A percentile compares a stretch with the other conserved stretches of the same genome.
Conservation (phyloP, 1,140 invertebrate genomes). For the Listronotus bonariensis region DNA sequence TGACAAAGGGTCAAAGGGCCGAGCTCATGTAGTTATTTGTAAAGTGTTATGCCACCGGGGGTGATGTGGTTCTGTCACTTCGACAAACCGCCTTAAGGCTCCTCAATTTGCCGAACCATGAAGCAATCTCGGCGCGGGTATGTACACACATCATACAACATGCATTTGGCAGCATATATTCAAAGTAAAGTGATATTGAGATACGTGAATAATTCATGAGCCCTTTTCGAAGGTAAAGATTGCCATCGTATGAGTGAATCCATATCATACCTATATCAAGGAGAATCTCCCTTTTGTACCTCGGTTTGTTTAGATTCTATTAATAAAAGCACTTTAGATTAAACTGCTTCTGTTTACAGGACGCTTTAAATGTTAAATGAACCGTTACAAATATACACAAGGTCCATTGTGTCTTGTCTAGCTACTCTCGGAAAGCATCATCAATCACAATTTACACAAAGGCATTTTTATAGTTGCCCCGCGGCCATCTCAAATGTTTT, state of each 20-base stretch:
- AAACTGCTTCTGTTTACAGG: slow-evolving; percentile 27
- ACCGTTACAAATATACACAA: slow-evolving; percentile 33
- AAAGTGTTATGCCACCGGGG: slow-evolving; percentile 18
- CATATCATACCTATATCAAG: slow-evolving; percentile 2
- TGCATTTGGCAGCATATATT: slow-evolving; percentile 43
- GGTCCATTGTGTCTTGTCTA: slow-evolving; percentile 23
- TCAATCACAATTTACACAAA: slow-evolving; percentile 36
- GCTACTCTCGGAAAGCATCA: slow-evolving; percentile 27
- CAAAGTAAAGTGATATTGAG: slow-evolving; percentile 44
- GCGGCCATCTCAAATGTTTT: slow-evolving; percentile 26
- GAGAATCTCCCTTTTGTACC: not conserved
- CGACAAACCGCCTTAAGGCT: slow-evolving; percentile 35
- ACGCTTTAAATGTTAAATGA: slow-evolving; percentile 36
- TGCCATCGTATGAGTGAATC: slow-evolving; percentile 31
- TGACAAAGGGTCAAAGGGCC: slow-evolving; percentile 30
- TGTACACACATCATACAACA: slow-evolving; percentile 46
- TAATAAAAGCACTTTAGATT: slow-evolving; percentile 27
- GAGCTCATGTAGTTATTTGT: slow-evolving; percentile 23
- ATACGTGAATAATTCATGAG: slow-evolving; percentile 44
- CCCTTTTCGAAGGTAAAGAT: slow-evolving; percentile 39
- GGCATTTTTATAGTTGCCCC: slow-evolving; percentile 27
- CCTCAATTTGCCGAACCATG: slow-evolving; percentile 41
- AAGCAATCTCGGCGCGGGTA: slow-evolving; percentile 30
- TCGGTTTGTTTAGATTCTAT: slow-evolving; percentile 17
- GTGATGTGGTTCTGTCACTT: slow-evolving; percentile 37